Conservation (phyloP, 2,113 vertebrate species). For the Oncorhynchus keta region DNA sequence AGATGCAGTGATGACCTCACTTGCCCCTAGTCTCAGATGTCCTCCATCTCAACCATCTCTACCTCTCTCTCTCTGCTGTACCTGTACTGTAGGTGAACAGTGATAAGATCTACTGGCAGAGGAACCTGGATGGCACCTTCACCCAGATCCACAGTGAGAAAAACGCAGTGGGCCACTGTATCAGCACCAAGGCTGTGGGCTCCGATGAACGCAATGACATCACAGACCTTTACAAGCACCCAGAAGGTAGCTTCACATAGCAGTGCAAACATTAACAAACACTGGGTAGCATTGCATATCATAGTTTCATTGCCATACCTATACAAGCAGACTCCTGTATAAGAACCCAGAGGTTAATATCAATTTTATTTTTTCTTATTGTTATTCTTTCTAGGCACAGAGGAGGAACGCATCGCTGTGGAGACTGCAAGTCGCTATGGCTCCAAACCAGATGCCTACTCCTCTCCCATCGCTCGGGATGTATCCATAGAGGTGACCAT, state of each 20-base stretch:
- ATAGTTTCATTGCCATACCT: no score
- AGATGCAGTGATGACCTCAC: background rate
- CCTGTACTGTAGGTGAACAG: constrained; percentile 82
- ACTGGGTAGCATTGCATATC: background rate
- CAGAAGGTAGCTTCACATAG: constrained; percentile 60
- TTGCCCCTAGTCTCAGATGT: background rate
- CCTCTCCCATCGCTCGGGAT: constrained; percentile 62
- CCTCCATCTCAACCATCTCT: background rate
- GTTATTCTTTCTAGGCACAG: constrained; percentile 57
- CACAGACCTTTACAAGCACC: constrained; percentile 82
- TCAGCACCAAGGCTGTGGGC: constrained; percentile 86
- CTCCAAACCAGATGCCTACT: constrained; percentile 75
- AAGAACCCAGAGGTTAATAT: background rate
- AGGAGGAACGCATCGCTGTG: constrained; percentile 82
- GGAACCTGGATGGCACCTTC: constrained; percentile 77
- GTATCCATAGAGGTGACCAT: constrained; percentile 70
- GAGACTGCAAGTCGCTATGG: constrained; percentile 82
- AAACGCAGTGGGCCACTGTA: constrained; percentile 77
- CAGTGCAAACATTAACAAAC: background rate
- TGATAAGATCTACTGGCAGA: constrained; percentile 89
- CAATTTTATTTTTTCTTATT: constrained; percentile 33
- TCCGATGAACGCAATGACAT: constrained; percentile 76
- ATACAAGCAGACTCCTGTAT: background rate
- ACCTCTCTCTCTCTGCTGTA: background rate
- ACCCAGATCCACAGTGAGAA: constrained; percentile 78